A percentile compares a stretch with the other conserved stretches of the same genome.
These are phyloP conservation scores for Coenonympha arcania DNA, from an alignment of 2,888 invertebrate species.

Conservation along the genomic window DNA sequence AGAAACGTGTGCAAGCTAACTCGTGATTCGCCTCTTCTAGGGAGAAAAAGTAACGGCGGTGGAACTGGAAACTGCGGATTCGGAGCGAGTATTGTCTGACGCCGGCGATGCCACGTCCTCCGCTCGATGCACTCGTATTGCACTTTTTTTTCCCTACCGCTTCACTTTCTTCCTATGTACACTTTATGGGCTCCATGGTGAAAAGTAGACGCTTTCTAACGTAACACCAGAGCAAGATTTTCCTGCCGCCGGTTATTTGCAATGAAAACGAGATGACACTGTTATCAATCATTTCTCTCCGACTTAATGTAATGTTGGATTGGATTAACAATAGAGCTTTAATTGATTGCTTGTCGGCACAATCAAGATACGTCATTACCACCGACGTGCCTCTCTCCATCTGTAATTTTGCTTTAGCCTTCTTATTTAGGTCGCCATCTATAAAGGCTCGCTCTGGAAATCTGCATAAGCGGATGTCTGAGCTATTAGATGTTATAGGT, in stretches of 20 bases:
- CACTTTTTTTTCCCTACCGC: constrained; percentile 64
- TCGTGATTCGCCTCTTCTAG: constrained; percentile 47
- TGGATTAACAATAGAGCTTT: not conserved
- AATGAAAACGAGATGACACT: constrained; percentile 67
- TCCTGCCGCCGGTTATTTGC: constrained; percentile 54
- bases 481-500: constrained; percentile 69
- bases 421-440: constrained; percentile 61
- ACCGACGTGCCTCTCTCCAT: constrained; percentile 40
- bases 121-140: constrained; percentile 50
- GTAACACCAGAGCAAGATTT: constrained; percentile 71
- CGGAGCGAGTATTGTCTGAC: constrained; percentile 50
- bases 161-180: constrained; percentile 72
- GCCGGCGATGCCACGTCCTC: constrained; percentile 38
- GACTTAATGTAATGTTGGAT: constrained; percentile 1
- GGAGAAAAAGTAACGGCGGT: constrained; percentile 62
- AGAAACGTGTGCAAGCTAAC: constrained; percentile 57
- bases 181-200: constrained; percentile 73
- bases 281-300: constrained; percentile 34
- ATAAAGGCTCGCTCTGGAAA: constrained; percentile 68
- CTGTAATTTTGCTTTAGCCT: constrained; percentile 46
- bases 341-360: not conserved
- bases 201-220: constrained; percentile 71
- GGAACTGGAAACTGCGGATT: constrained; percentile 55
- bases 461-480: constrained; percentile 72
- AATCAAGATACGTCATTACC: constrained; percentile 27